Evolutionary conservation across 92 coral and sea anemone genomes (phyloP), one percentile per base, ranked within the genome.

Genomic region (Micromussa lordhowensis): DNA sequence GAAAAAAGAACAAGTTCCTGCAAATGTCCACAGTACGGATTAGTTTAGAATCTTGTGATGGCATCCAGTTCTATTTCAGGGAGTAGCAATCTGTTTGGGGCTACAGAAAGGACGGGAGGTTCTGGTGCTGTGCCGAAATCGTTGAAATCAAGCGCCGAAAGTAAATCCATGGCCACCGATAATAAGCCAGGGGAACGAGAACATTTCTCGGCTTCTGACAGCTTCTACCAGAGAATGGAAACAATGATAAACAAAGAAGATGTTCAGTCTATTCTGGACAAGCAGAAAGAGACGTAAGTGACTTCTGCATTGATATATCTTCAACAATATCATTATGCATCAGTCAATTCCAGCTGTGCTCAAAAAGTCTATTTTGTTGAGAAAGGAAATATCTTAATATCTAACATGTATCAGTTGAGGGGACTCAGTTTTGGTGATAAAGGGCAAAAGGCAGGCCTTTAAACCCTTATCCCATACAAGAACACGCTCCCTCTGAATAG

Each of bases 211-310:
- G 94, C 98, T 4, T 86, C 98, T 8, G 98, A 91, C 74, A 72
- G 85, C 51, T 95, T 95, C 61, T 91, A 85, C 49, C 79, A 75
- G 4, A 86, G 82, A 77, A 93, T 95, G 88, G 78, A 84, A 34
- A 73, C 75, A 24, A 93, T 93, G 96, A 87, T 93, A 14, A 85
- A 86, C 19, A 86, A 91, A 61, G 77, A 87, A 15, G 98, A 93
- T 66, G 84, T 95, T 10, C 74, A 93, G 49, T 81, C 85, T 34
- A 85, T 95, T 14, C 66, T 83, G 35, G 64, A 68, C 13, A 71
- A 77, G 34, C 98, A 95, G 89, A 80, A 78, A 82, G 84, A 93
- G n/a, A 83, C 96, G 98, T 95, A 76, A 86, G 89, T 86, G 32
- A 6, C 28, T 68, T 34, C 4, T 21, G 72, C 8, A 11, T 57